Evolutionary conservation across 1,140 invertebrate species (phyloP), one percentile per base, ranked within the genome.

Genomic region (Anoplophora glabripennis): DNA sequence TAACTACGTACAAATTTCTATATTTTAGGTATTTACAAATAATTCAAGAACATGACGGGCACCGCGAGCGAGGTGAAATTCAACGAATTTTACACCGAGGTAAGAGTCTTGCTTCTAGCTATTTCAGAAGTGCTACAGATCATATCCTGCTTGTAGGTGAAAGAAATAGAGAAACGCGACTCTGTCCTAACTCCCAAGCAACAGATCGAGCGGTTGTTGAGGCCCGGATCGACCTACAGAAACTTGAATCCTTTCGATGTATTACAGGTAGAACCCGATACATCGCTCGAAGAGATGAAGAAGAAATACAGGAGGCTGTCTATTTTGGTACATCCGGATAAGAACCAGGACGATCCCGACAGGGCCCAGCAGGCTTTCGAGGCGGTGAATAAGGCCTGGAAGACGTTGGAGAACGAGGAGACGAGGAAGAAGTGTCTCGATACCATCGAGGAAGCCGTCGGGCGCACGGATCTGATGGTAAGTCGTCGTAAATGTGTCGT

Each of bases 261-360:
- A 33, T 79, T 99, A 36, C 93, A 98, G 80, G 85, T 99, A 63
- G 95, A 98, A 70, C 93, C 93, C 33, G 90, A 94, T 54, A 84
- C 87, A 18, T 77, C 88, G 33, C 74, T 98, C 38, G 93, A 96
- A 68, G 92, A 96, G 75, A 89, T 98, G 18, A 97, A 97, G 75
- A 98, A 96, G 74, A 96, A 96, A 79, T 99, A 98, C 76, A 86
- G 93, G 77, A 85, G 92, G 69, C 85, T 99, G 70, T 99, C 96
- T 11, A 94, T 99, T 76, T 81, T 99, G 63, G 94, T 99, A 1
- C 97, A 99, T 89, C 98, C 97, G 42, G 95, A 99, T 72, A 98
- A 98, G 81, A 99, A 99, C 81, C 90, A 89, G 77, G 92, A 99
- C 81, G 94, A 99, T 76, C 78, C 85, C 36, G 96, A 99, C 48